Conservation (phyloP, 1,140 invertebrate genomes). For the Nephila pilipes region DNA sequence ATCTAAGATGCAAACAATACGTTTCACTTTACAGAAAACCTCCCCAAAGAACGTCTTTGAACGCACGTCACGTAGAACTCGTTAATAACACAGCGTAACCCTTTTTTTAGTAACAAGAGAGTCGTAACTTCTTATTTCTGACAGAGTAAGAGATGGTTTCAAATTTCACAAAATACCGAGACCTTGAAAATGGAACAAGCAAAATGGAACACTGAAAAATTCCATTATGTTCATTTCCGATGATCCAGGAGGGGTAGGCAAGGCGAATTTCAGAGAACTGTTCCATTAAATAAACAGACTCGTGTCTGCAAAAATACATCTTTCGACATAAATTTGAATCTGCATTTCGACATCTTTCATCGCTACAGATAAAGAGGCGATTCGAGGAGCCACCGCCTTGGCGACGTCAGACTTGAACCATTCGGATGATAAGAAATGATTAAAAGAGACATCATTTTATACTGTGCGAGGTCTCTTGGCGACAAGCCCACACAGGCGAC, state of each 20-base stretch:
- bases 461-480: conserved; percentile 20
- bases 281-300: conserved; percentile 28
- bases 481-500: conserved; percentile 7
- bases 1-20: background rate
- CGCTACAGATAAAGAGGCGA: conserved; percentile 53
- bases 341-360: conserved; percentile 53
- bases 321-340: conserved; percentile 39
- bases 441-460: conserved; percentile 55
- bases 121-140: background rate
- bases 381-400: conserved; percentile 61
- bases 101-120: conserved; percentile 19
- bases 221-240: background rate
- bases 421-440: conserved; percentile 55
- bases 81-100: conserved; percentile 19
- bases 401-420: conserved; percentile 47
- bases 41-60: background rate
- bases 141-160: background rate
- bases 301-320: conserved; percentile 26
- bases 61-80: background rate
- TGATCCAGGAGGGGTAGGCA: background rate
- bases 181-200: conserved; percentile 50
- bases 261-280: conserved; percentile 31
- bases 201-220: conserved; percentile 12
- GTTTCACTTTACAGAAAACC: background rate
- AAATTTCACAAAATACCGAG: conserved; percentile 48